A percentile compares a stretch with the other conserved stretches of the same genome.
phyloP scores from a whole-genome alignment of 2,113 vertebrate genomes.

The Peromyscus californicus region DNA sequence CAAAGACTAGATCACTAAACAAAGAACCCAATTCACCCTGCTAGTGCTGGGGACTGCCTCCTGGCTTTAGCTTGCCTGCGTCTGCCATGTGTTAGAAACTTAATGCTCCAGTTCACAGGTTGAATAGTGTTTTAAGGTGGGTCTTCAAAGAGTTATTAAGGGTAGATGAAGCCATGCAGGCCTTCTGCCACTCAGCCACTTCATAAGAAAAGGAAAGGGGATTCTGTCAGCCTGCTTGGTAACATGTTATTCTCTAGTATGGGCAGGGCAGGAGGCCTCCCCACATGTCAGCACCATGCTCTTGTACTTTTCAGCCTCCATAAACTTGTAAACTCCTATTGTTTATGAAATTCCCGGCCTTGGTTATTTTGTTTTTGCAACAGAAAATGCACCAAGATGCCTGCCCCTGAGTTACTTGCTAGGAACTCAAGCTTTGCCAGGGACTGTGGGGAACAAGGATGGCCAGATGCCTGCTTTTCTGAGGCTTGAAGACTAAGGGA shows the following conservation, averaged over 20 bases:
- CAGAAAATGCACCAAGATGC: background rate
- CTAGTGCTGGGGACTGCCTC: background rate
- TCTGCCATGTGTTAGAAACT: background rate
- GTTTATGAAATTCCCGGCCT: background rate
- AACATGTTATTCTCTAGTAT: background rate
- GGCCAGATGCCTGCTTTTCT: background rate
- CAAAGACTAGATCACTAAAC: background rate
- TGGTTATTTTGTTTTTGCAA: background rate
- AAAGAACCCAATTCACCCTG: background rate
- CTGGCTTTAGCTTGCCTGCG: background rate
- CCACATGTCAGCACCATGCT: background rate
- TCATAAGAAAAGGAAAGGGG: background rate
- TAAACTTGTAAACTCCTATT: background rate
- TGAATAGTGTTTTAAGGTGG: background rate
- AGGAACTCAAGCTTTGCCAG: background rate
- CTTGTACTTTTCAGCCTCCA: background rate
- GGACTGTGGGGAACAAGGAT: background rate
- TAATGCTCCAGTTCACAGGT: background rate
- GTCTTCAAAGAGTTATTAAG: background rate
- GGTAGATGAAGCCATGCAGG: background rate
- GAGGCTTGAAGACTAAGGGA: background rate
- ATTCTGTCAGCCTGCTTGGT: background rate
- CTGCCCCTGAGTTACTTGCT: background rate
- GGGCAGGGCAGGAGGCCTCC: background rate
- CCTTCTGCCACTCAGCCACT: background rate